Evolutionary conservation across 2,797 vertebrate genomes (phyloP).

Genomic region (Onychomys torridus): DNA sequence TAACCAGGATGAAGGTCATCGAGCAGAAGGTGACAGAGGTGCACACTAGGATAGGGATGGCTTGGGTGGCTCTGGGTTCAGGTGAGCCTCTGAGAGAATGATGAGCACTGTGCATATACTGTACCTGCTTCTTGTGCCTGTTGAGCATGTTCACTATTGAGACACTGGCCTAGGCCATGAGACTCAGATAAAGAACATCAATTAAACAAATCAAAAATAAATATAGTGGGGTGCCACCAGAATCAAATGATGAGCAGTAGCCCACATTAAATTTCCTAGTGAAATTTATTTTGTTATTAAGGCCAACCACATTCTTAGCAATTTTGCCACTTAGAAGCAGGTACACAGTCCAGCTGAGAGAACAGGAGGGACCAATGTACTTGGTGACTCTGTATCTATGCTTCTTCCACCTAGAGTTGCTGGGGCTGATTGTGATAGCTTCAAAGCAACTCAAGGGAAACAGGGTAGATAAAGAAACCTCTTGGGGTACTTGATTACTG

Average conservation of each 20-base stretch:
- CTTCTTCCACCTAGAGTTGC: neutral
- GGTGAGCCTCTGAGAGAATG: neutral
- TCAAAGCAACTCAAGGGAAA: neutral
- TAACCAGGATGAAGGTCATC: neutral
- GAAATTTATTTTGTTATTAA: neutral
- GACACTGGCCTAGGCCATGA: neutral
- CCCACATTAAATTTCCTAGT: neutral
- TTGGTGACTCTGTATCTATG: neutral
- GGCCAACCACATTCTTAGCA: neutral
- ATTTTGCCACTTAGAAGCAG: neutral
- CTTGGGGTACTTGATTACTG: neutral
- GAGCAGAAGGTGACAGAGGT: neutral
- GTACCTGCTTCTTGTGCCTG: neutral
- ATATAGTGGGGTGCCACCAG: neutral
- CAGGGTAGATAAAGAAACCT: neutral
- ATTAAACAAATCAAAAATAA: neutral
- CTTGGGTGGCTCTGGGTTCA: neutral
- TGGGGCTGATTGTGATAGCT: neutral
- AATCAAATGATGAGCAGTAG: neutral
- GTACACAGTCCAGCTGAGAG: neutral
- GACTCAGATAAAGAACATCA: neutral
- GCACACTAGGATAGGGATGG: neutral
- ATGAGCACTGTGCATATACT: neutral
- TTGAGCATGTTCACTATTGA: neutral
- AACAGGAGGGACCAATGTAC: neutral